phyloP scores from a whole-genome alignment of 2,113 vertebrate species.

The Oryzias celebensis region DNA sequence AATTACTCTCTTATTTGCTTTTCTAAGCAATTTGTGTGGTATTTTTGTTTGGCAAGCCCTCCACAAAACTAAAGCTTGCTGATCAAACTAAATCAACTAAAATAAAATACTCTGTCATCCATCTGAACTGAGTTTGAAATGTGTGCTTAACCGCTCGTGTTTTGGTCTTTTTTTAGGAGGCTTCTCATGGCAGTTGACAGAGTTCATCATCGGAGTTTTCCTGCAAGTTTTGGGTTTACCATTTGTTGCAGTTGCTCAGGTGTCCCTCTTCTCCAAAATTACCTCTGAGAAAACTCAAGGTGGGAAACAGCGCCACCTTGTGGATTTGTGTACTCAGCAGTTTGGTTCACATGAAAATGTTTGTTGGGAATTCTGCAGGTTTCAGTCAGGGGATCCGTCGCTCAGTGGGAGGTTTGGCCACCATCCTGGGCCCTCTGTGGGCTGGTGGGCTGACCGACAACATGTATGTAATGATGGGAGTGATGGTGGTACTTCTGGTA shows the following conservation, averaged over 20 bases:
- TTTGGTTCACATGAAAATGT: not conserved
- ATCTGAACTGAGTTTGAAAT: not conserved
- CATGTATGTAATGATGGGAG: constrained; percentile 83
- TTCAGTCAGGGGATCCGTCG: constrained; percentile 85
- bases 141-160: not conserved
- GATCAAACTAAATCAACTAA: too few species aligned
- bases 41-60: too few species aligned
- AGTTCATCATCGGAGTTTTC: constrained; percentile 84
- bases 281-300: constrained; percentile 83
- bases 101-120: too few species aligned
- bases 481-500: constrained; percentile 80
- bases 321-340: constrained; percentile 1
- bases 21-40: too few species aligned
- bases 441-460: constrained; percentile 79
- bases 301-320: constrained; percentile 49
- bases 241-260: constrained; percentile 82
- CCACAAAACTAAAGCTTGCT: too few species aligned
- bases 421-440: constrained; percentile 85
- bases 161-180: constrained; percentile 46
- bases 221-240: constrained; percentile 83
- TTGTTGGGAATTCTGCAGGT: constrained; percentile 56
- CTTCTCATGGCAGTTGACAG: constrained; percentile 73
- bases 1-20: too few species aligned
- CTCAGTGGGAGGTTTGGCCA: constrained; percentile 83
- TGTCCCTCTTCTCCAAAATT: constrained; percentile 85